phyloP scores from a whole-genome alignment of 2,113 vertebrate species.

The Alethe castanea region DNA sequence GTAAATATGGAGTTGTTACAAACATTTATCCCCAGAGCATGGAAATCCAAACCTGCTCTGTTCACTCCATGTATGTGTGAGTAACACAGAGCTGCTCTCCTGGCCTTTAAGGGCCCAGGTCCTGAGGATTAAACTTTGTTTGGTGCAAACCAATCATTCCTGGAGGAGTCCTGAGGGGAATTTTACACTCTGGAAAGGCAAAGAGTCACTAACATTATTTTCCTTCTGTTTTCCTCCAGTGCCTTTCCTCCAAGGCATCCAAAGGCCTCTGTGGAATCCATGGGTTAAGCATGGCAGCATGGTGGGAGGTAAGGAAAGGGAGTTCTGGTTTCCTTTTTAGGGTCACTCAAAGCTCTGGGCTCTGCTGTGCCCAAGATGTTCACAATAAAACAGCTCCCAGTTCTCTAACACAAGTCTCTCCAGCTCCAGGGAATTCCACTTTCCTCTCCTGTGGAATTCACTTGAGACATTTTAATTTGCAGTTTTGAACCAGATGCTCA shows the following conservation, averaged over 20 bases:
- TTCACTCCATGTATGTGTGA: accelerated
- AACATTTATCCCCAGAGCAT: not conserved
- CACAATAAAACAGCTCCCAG: not conserved
- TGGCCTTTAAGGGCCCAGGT: not conserved
- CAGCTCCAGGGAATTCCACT: not conserved
- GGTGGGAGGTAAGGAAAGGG: not conserved
- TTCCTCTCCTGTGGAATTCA: not conserved
- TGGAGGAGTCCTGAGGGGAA: not conserved
- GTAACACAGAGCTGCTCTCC: not conserved
- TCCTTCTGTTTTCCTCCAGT: not conserved
- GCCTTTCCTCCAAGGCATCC: not conserved
- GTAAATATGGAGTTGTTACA: not conserved
- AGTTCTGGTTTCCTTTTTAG: accelerated
- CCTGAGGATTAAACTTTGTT: not conserved
- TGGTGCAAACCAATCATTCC: not conserved
- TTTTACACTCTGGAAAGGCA: not conserved
- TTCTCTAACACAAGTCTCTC: not conserved
- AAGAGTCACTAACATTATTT: not conserved
- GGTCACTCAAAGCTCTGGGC: not conserved
- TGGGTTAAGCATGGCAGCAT: not conserved
- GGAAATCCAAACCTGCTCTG: not conserved
- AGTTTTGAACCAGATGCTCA: not conserved
- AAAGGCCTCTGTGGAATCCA: not conserved
- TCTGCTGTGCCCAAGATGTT: not conserved
- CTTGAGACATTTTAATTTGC: not conserved